phyloP scores from a whole-genome alignment of 92 coral and sea anemone genomes.

The Micromussa lordhowensis region DNA sequence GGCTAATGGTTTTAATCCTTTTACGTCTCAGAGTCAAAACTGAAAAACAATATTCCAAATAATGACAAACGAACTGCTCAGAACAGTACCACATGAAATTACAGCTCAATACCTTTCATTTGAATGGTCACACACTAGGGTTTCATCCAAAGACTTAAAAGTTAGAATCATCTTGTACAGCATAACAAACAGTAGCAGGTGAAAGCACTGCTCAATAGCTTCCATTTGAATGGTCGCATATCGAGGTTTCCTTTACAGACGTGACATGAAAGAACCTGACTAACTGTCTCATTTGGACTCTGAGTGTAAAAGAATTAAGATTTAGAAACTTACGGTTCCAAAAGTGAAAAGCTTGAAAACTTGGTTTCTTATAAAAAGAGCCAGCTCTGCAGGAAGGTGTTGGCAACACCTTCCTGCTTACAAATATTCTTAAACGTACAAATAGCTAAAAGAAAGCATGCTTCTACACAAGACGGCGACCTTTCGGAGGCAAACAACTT shows the following conservation, averaged over 20 bases:
- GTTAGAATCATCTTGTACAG: background rate
- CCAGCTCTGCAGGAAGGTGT: conserved; percentile 17
- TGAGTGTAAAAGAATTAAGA: background rate
- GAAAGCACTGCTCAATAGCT: background rate
- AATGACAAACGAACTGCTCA: background rate
- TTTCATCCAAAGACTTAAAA: background rate
- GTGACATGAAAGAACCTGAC: background rate
- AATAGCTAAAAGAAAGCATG: background rate
- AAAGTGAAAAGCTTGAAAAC: background rate
- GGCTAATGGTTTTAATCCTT: background rate
- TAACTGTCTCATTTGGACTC: background rate
- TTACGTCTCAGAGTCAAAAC: background rate
- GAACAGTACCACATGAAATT: background rate
- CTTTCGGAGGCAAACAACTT: too few relatives aligned
- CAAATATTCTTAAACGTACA: background rate
- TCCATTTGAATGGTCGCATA: background rate
- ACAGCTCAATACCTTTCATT: background rate
- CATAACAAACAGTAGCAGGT: background rate
- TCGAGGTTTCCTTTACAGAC: background rate
- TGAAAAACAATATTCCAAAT: too few relatives aligned
- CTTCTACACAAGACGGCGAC: conserved; percentile 12
- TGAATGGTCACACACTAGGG: background rate
- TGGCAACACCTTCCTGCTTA: background rate
- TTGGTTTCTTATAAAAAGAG: background rate
- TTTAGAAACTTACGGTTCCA: background rate